A percentile compares a stretch with the other conserved stretches of the same genome.
Evolutionary conservation across 2,888 invertebrate species (phyloP).

Genomic region (Tipula unca): DNA sequence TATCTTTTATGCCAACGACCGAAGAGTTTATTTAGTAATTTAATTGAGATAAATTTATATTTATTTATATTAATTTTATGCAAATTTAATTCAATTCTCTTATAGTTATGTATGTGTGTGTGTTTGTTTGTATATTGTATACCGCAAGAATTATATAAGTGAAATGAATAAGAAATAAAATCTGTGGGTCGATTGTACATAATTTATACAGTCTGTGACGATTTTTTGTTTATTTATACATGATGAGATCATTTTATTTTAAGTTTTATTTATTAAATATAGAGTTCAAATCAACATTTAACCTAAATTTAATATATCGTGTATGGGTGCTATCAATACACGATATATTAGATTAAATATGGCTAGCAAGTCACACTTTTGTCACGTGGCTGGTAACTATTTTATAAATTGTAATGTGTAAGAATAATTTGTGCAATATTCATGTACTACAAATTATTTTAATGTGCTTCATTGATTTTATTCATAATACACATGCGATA

Average conservation of each 20-base stretch:
- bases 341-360: background rate
- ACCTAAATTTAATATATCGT: background rate
- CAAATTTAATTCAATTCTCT: background rate
- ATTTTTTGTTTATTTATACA: background rate
- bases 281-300: background rate
- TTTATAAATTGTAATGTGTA: background rate
- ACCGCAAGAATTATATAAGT: background rate
- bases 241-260: background rate
- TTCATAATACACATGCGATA: background rate
- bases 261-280: background rate
- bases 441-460: no score
- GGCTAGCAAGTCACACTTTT: background rate
- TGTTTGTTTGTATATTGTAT: background rate
- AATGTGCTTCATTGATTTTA: background rate
- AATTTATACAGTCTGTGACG: background rate
- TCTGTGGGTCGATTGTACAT: background rate
- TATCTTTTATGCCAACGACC: background rate
- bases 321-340: no score
- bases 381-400: background rate
- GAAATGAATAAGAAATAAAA: background rate
- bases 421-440: background rate
- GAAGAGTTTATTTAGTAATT: background rate
- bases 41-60: background rate
- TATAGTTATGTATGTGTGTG: background rate
- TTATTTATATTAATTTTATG: constrained; percentile 8